Base-by-base conservation (phyloP, 2,888 invertebrate genomes). In the Isoperla grammatica region DNA sequence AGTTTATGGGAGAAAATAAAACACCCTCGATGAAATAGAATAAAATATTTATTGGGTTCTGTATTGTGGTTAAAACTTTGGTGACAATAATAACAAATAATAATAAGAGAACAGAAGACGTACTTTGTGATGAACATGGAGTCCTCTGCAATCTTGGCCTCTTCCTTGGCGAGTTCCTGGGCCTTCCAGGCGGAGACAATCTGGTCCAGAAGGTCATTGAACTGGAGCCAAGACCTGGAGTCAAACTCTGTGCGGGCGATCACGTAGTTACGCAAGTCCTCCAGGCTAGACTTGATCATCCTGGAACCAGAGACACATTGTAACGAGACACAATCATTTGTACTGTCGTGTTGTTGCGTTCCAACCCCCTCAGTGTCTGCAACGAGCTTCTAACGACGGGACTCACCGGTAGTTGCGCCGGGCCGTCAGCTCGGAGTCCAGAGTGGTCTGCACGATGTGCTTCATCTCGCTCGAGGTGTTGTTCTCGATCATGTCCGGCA, bases 181-280 rank as follows among this genome's bases (percentile, higher is more conserved):
- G 39, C 46, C 13, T 29, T 15, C 56, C 46, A 46, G 11, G 15
- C 29, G 15, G 45, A 22, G 5, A 43, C 46, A 13, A 56, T 12
- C 12, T 43, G 56, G n/a, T 12, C 42, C 43, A 56, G 12, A 12
- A 45, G 23, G 12, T 23, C 43, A 2, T 35, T 53, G 17, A 39
- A 2, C 19, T 39, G 53, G 8, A 19, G 2, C 53, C 53, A 53
- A 2, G n/a, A 54, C 40, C 40, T 2, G 1, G 40, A 2, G 19
- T 53, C 53, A 15, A 53, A 19, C 9, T 13, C 9, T 2, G 79
- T 77, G 12, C 78, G 74, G 0, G 85, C 77, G 0, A 77, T 74
- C 56, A 85, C 80, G 35, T 82, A 75, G 76, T 89, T 88, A 60
- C 80, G 80, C 3, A 88, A 71, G 67, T 89, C 89, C 19, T 79